phyloP scores from a whole-genome alignment of 1,140 invertebrate species.

The Diachasma alloeum region DNA sequence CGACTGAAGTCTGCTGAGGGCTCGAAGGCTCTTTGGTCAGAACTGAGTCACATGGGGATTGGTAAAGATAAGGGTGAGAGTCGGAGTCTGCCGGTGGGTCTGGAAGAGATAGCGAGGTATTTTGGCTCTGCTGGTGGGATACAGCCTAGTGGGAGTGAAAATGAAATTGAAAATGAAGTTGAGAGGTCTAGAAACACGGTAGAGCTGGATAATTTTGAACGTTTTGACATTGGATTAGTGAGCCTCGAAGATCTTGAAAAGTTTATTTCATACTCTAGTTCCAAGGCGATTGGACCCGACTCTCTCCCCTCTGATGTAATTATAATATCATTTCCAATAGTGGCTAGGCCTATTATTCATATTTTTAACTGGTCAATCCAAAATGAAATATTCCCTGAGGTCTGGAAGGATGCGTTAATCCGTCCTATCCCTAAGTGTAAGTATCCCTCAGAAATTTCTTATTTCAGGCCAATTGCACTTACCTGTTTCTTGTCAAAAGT shows the following conservation, averaged over 20 bases:
- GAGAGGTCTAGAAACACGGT: too few species aligned
- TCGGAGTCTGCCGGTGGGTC: too few species aligned
- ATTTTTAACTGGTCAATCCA: background rate
- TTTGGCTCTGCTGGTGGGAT: too few species aligned
- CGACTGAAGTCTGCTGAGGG: too few species aligned
- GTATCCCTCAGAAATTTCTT: background rate
- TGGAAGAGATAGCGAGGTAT: too few species aligned
- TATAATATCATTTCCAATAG: background rate
- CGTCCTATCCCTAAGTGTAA: background rate
- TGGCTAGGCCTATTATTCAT: background rate
- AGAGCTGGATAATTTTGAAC: too few species aligned
- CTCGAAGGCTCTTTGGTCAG: too few species aligned
- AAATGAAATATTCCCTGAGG: background rate
- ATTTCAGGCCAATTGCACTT: background rate
- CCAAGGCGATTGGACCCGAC: background rate
- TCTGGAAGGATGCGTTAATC: background rate
- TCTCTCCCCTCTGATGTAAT: background rate
- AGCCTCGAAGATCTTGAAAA: background rate
- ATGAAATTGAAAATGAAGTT: too few species aligned
- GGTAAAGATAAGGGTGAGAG: too few species aligned
- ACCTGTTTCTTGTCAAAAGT: background rate
- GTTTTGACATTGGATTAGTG: too few species aligned
- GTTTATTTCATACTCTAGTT: background rate
- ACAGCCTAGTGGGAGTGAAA: too few species aligned
- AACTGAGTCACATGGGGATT: too few species aligned